Percentiles rank a stretch among this genome's conserved stretches.
phyloP scores from a whole-genome alignment of 1,140 invertebrate species.

The Samia ricini region DNA sequence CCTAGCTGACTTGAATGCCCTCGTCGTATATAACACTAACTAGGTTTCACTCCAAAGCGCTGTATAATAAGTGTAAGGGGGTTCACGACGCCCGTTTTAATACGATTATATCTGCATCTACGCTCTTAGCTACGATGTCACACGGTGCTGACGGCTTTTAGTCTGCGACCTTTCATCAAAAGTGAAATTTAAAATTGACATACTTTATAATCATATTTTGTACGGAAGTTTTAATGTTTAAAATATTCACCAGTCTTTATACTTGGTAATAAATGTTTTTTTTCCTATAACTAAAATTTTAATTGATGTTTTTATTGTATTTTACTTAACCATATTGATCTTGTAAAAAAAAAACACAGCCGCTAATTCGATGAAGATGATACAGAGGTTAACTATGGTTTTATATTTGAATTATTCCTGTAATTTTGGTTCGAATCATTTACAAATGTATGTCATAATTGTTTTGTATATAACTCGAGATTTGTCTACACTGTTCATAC shows the following conservation, averaged over 20 bases:
- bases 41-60: conserved; percentile 39
- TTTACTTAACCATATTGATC: no score
- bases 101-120: conserved; percentile 55
- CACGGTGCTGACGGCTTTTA: conserved; percentile 13
- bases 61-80: conserved; percentile 34
- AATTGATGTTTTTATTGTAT: not conserved
- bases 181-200: conserved; percentile 7
- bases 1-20: not conserved
- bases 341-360: no score
- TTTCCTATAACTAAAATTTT: not conserved
- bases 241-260: not conserved
- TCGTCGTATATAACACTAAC: conserved; percentile 30
- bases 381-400: no score
- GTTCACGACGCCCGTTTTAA: conserved; percentile 42
- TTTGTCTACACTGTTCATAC: no score
- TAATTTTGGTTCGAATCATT: no score
- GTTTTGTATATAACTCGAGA: no score
- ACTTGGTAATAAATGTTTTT: not conserved
- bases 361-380: no score
- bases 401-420: no score
- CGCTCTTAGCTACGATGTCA: conserved; percentile 24
- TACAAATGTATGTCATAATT: no score
- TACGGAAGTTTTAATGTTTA: not conserved
- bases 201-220: not conserved
- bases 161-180: conserved; percentile 14